A percentile compares a stretch with the other conserved stretches of the same genome.
Conservation (phyloP, 2,797 vertebrate genomes). For the Emydoidea blandingii region DNA sequence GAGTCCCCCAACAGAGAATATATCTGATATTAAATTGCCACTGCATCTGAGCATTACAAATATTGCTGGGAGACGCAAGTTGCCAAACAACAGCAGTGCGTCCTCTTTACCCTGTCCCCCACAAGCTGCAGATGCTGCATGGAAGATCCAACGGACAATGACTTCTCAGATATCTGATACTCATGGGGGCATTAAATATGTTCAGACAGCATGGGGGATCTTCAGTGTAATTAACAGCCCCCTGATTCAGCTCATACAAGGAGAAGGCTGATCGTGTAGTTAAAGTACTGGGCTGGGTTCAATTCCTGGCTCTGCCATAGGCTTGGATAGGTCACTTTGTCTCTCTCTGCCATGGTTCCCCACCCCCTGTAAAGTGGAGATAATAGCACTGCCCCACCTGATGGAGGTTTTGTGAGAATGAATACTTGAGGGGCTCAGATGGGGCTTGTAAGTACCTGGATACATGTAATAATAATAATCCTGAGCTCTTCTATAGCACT, state of each 20-base stretch:
- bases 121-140: not conserved
- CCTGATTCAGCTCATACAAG: not conserved
- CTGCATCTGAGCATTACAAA: not conserved
- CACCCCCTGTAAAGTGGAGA: not conserved
- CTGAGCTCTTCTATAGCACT: not conserved
- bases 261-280: not conserved
- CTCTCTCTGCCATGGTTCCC: not conserved
- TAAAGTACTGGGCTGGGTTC: not conserved
- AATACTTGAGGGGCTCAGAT: not conserved
- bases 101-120: not conserved
- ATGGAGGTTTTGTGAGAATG: not conserved
- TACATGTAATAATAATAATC: not conserved
- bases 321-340: not conserved
- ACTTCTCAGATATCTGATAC: not conserved
- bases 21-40: not conserved
- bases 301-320: not conserved
- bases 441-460: not conserved
- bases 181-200: not conserved
- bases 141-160: not conserved
- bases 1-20: not conserved
- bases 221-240: not conserved
- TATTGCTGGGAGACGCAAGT: not conserved
- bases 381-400: not conserved
- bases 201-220: not conserved
- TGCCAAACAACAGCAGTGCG: not conserved